Conservation (phyloP, 2,113 vertebrate genomes). For the Burhinus bistriatus region DNA sequence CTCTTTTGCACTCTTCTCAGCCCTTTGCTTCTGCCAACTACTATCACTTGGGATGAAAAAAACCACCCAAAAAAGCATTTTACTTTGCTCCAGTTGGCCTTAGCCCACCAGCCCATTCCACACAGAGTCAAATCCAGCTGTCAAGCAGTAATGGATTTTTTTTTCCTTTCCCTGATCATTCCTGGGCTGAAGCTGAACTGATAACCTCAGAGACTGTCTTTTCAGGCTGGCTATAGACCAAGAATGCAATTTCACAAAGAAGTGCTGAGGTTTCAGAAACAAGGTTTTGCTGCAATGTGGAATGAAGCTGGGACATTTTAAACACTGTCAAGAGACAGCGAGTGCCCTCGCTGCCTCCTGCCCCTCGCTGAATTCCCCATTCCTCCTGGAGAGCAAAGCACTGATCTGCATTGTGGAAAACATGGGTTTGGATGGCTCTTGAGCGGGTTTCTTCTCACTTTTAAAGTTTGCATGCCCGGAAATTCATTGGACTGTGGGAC, state of each 20-base stretch:
- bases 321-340: background rate
- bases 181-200: conserved; percentile 25
- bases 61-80: background rate
- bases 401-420: background rate
- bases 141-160: background rate
- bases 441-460: background rate
- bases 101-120: background rate
- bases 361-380: background rate
- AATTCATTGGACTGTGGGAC: background rate
- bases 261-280: conserved; percentile 60
- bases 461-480: background rate
- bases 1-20: background rate
- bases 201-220: conserved; percentile 44
- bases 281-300: background rate
- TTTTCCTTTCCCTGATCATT: background rate
- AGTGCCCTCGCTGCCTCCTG: background rate
- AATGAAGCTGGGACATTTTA: conserved; percentile 2
- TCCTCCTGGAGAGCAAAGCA: background rate
- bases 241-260: conserved; percentile 38
- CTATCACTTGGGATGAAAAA: background rate
- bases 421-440: background rate
- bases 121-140: background rate
- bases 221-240: conserved; percentile 9
- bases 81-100: conserved; percentile 1
- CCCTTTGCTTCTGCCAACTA: background rate